Percentiles rank a stretch among this genome's conserved stretches.
These are phyloP conservation scores for Phaethornis superciliosus DNA, from an alignment of 2,113 vertebrate species.

Conservation along the genomic window DNA sequence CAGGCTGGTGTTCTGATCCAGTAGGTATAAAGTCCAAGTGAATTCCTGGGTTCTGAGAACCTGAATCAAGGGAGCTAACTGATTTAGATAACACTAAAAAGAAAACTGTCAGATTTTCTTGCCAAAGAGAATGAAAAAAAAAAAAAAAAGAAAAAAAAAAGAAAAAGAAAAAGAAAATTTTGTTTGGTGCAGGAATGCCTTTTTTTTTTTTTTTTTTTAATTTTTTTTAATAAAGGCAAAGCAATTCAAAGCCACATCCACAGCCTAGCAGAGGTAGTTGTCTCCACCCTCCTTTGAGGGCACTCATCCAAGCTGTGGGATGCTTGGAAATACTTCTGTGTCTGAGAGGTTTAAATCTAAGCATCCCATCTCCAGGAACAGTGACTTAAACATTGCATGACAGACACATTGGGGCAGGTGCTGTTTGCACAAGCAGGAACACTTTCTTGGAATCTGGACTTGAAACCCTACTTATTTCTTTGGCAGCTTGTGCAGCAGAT, in stretches of 20 bases:
- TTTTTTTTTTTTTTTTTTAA: neutral
- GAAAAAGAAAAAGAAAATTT: neutral
- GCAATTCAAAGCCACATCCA: neutral
- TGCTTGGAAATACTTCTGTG: neutral
- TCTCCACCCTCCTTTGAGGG: neutral
- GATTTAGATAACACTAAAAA: neutral
- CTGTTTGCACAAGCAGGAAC: neutral
- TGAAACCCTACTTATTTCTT: neutral
- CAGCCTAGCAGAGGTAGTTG: neutral
- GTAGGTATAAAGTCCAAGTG: neutral
- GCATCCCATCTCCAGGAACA: neutral
- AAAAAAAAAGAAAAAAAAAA: neutral
- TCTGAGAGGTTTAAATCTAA: neutral
- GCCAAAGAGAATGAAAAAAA: neutral
- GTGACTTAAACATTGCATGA: neutral
- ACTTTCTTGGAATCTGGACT: accelerated
- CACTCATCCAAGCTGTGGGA: neutral
- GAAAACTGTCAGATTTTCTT: neutral
- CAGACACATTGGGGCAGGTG: neutral
- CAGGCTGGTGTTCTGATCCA: neutral
- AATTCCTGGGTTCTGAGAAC: neutral
- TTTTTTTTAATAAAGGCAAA: constrained; percentile 17
- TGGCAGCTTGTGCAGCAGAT: neutral
- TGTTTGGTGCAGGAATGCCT: neutral
- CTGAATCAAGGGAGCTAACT: neutral